Evolutionary conservation across 2,888 invertebrate genomes (phyloP), one percentile per base, ranked within the genome.

Genomic region (Andrena marginata): DNA sequence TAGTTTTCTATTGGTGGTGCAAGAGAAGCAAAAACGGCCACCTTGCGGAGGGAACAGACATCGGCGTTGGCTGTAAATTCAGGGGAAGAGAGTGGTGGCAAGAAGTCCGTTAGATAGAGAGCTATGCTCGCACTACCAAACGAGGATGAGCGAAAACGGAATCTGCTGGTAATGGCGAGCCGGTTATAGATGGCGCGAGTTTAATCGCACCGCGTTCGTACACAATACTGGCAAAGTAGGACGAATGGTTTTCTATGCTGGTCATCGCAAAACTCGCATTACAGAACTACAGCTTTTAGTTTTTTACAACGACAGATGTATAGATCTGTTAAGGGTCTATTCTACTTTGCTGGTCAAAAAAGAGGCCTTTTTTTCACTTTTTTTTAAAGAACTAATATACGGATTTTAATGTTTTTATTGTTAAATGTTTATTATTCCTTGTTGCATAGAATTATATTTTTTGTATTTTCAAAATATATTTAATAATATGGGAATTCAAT

Each of bases 41-140:
- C 59, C 48, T 33, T 70, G 29, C 56, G 72, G 72, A 78, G 65
- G 49, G 65, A 56, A 56, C 69, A 62, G 75, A 73, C 69, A 59
- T 69, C 59, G 75, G 65, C 63, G 75, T 77, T 74, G 84, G 84
- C 71, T 85, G 84, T 84, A 85, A 85, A 85, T 85, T 85, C 67
- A 70, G 35, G 59, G 63, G 72, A 68, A 76, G 31, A 65, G 73
- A 59, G 54, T 42, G 68, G 56, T 49, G 16, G 72, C 75, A 76
- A 86, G 86, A 82, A 83, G 51, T 70, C 60, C 33, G 73, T 51
- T 16, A 75, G 76, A 65, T 60, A 70, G 33, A 60, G 59, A n/a
- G 33, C 23, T 31, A 51, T 33, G 31, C 29, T 16, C 8, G 20
- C 20, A 5, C 5, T 49, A 48, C 59, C 62, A 16, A 68, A 68